Percentiles rank a stretch among this genome's conserved stretches.
phyloP scores from a whole-genome alignment of 1,140 invertebrate species.

The Drosophila orosa region DNA sequence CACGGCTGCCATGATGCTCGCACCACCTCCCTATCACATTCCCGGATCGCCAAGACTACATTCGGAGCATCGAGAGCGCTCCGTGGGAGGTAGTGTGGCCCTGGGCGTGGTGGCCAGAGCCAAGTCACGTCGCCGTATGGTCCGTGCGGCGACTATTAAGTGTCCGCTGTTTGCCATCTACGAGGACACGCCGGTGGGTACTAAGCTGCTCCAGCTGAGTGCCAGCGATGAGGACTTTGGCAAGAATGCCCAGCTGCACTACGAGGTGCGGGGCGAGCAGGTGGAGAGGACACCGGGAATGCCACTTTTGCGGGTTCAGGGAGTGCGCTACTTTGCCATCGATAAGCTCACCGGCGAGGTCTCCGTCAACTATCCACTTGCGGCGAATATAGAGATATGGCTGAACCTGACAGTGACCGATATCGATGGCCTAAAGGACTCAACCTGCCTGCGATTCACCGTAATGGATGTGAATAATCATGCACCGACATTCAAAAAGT shows the following conservation, averaged over 20 bases:
- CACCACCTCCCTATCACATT: conserved; percentile 71
- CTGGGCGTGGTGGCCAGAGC: conserved; percentile 36
- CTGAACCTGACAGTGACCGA: conserved; percentile 92
- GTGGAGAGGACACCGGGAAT: conserved; percentile 84
- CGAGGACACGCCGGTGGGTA: conserved; percentile 90
- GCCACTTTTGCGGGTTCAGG: conserved; percentile 83
- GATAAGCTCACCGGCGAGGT: conserved; percentile 90
- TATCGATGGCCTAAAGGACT: conserved; percentile 89
- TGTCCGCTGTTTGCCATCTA: conserved; percentile 88
- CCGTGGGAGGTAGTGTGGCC: background rate
- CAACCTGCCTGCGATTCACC: conserved; percentile 88
- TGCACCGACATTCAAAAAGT: conserved; percentile 91
- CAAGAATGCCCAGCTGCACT: conserved; percentile 90
- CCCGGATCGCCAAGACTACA: conserved; percentile 71
- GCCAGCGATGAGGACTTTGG: conserved; percentile 93
- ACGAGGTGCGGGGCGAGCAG: conserved; percentile 89
- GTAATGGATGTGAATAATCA: conserved; percentile 94
- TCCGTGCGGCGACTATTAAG: conserved; percentile 42
- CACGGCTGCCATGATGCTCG: conserved; percentile 67
- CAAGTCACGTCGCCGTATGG: conserved; percentile 53
- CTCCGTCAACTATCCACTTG: conserved; percentile 89
- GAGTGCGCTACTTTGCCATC: conserved; percentile 89
- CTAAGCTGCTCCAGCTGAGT: conserved; percentile 90
- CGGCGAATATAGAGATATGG: conserved; percentile 91
- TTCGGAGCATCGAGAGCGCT: conserved; percentile 38